Base-by-base conservation (phyloP, 2,888 invertebrate species). In the Trichogramma dendrolimi region DNA sequence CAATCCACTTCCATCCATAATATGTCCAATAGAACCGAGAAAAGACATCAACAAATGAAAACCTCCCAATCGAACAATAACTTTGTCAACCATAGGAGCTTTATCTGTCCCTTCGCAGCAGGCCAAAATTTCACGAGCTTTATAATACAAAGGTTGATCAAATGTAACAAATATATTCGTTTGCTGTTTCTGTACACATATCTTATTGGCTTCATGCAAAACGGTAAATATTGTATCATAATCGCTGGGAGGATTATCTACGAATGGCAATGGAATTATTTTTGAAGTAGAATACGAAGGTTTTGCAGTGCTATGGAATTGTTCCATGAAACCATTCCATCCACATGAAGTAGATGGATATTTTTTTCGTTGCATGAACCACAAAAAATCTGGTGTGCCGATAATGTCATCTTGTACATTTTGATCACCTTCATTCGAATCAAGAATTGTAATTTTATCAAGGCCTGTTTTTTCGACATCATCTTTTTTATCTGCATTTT, bases 1-100 rank as follows among this genome's bases (percentile, higher is more conserved):
- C n/a, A 67, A 61, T 4, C 65, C 68, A 47, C 68, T 64, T 14
- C 62, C 65, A 41, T 57, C 49, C 66, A 69, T 69, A 6, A 67
- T 61, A 27, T 64, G 55, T 6, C 66, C 64, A 39, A 67, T 60
- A 4, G 66, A 55, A 7, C 65, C 64, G 8, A 67, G 47, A 44
- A 56, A 67, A 4, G 64, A 63, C 67, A 67, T 63, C 27, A 66
- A 11, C 44, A 64, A 51, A 46, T 65, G 63, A 40, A 67, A 69
- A 4, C 63, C 66, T 56, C 66, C 67, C 54, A 66, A 60, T 7
- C 66, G 63, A 11, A 66, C 60, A 5, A 56, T 48, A 14, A 68
- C 63, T 38, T 64, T 50, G n/a, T n/a, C n/a, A n/a, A n/a, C n/a
- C n/a, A n/a, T n/a, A n/a, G n/a, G n/a, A n/a, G n/a, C n/a, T n/a